Evolutionary conservation across 2,888 invertebrate species (phyloP).

Genomic region (Thecocarcelia acutangulata): DNA sequence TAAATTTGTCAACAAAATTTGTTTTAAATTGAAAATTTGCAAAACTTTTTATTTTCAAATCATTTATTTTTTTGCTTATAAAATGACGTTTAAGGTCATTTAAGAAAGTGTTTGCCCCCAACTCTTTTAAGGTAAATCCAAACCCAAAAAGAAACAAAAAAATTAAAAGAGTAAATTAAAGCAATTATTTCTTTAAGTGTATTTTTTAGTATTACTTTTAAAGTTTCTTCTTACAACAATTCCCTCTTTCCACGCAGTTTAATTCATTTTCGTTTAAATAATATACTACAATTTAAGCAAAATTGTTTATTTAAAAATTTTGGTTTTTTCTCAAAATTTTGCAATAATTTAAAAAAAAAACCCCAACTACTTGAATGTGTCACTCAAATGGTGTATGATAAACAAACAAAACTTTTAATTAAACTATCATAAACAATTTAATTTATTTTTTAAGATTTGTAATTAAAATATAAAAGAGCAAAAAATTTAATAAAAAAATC

Average conservation of each 20-base stretch:
- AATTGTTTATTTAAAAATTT: neutral
- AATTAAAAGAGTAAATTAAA: constrained; percentile 22
- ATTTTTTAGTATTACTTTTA: constrained; percentile 64
- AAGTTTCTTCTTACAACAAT: constrained; percentile 26
- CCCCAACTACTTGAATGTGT: constrained; percentile 37
- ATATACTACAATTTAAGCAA: constrained; percentile 41
- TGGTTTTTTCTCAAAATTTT: neutral
- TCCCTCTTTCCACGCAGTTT: constrained; percentile 36
- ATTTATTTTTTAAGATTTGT: constrained; percentile 68
- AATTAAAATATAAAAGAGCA: constrained; percentile 63
- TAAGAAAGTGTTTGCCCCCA: constrained; percentile 5
- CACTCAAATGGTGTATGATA: constrained; percentile 52
- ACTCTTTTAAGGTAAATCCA: neutral
- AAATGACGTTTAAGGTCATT: constrained; percentile 62
- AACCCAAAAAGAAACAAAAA: constrained; percentile 10
- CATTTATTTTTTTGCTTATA: constrained; percentile 4
- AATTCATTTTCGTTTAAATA: constrained; percentile 14
- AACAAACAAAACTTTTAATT: constrained; percentile 14
- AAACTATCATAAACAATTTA: constrained; percentile 53
- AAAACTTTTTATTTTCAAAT: neutral
- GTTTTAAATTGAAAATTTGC: constrained; percentile 11
- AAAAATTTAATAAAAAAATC: constrained; percentile 59
- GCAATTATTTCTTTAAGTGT: constrained; percentile 62
- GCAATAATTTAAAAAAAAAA: constrained; percentile 14
- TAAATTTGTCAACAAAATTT: constrained; percentile 13